phyloP scores from a whole-genome alignment of 2,113 vertebrate species.

The Shinisaurus crocodilurus region DNA sequence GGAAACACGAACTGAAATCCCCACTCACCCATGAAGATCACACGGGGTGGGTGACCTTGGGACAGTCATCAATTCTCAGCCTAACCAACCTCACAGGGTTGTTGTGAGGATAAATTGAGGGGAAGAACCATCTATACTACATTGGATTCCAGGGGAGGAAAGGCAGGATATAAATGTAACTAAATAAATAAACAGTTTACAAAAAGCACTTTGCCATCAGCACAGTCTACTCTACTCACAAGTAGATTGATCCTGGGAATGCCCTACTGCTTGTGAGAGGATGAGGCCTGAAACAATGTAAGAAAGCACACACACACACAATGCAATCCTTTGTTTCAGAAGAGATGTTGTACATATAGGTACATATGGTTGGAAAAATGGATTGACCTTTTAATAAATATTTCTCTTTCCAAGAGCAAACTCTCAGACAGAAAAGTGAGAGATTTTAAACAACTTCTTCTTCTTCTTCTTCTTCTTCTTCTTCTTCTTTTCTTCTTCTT shows the following conservation, averaged over 20 bases:
- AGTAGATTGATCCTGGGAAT: neutral
- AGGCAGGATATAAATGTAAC: neutral
- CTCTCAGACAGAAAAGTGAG: neutral
- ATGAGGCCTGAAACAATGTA: neutral
- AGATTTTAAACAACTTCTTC: no score
- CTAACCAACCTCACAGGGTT: neutral
- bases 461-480: no score
- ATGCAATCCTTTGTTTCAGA: constrained; percentile 35
- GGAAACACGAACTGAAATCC: neutral
- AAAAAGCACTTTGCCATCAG: neutral
- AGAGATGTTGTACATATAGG: constrained; percentile 44
- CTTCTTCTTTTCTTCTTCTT: no score
- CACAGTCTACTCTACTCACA: neutral
- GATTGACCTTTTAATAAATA: constrained; percentile 30
- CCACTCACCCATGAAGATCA: neutral
- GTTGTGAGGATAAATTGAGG: neutral
- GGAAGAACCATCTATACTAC: neutral
- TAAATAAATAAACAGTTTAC: neutral
- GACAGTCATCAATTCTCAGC: no score
- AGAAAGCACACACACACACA: neutral
- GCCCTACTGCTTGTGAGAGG: neutral
- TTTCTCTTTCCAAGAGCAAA: constrained; percentile 27
- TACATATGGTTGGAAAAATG: constrained; percentile 31
- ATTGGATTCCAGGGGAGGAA: neutral
- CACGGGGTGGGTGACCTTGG: no score